Evolutionary conservation across 1,140 invertebrate genomes (phyloP), one percentile per base, ranked within the genome.

Genomic region (Oryctes rhinoceros): DNA sequence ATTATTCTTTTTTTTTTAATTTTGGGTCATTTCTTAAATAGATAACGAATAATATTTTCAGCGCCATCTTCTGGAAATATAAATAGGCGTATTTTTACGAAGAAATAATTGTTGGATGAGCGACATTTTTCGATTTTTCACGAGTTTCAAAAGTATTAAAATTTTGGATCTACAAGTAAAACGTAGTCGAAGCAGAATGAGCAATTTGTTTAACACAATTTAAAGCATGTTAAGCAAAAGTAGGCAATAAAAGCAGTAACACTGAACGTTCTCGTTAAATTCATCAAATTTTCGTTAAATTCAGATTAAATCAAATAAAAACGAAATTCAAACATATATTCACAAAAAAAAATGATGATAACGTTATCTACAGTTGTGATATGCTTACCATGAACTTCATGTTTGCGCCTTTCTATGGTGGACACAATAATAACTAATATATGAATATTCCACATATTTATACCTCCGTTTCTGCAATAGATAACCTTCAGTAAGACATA

Each of bases 371-470:
- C 24, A 30, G 24, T 67, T 24, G 24, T 5, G 20, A 30, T 71
- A 71, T 71, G 24, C 65, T 24, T 71, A 71, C 65, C 65, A 71
- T 71, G 13, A 71, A 71, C 65, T 71, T 71, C 65, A 71, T 71
- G 65, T 71, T 71, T 71, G 65, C 65, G 65, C 24, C 65, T 71
- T 71, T 71, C 65, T 71, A 24, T 71, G 20, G 20, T 24, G 24
- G 15, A 71, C 65, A 71, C 65, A 71, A 71, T 71, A 71, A 71
- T 71, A 71, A 71, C 18, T 13, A 37, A 35, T 71, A 71, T 37
- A 71, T 71, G 65, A 35, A 71, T 71, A 71, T 24, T 71, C 65
- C 65, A 37, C 65, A 71, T 71, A 71, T 71, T 71, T 71, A 71
- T 71, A 71, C 65, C 65, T 71, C 11, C 20, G 18, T 71, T 35